Base-by-base conservation (phyloP, 1,140 invertebrate genomes). In the Sipha flava region DNA sequence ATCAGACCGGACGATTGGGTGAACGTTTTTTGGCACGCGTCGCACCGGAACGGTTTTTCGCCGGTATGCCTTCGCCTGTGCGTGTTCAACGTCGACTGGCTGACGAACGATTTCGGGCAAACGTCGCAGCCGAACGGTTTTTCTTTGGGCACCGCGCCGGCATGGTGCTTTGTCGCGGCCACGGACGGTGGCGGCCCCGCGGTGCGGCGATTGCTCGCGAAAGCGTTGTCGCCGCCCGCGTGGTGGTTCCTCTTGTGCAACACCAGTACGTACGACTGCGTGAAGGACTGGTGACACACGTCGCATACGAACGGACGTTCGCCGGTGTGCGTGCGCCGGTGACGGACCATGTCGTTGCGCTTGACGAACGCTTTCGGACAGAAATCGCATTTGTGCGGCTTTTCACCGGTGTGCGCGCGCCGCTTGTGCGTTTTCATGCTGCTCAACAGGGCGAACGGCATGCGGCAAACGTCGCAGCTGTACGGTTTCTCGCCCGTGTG, bases 401-500 rank as follows among this genome's bases (percentile, higher is more conserved):
- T 83, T 81, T 91, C 89, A 3, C 90, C 89, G 0, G 92, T 93
- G 82, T 94, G 93, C 9, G 90, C 91, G 7, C 91, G 84, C 23
- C 90, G 85, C 10, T 43, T 66, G 82, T 93, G 91, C 12, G 92
- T 91, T 82, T 91, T 92, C 7, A 92, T 84, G 82, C 92, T 91
- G 81, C 92, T 91, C 77, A 91, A 85, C 9, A 91, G 87, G 45
- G 80, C 79, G 40, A 93, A 94, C 0, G 90, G 87, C 85, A 93
- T 94, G 6, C 88, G 87, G 83, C 93, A 95, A 54, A 89, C 88
- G 1, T 86, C 87, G 82, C 92, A 90, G 80, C 89, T 84, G 83
- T 90, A 91, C 0, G 91, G 91, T 52, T 88, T 83, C 80, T 91
- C 89, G 2, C 90, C 89, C 0, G 92, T 93, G 82, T 94, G 93